Conservation (phyloP, 2,888 invertebrate genomes). For the Nomada fabriciana region DNA sequence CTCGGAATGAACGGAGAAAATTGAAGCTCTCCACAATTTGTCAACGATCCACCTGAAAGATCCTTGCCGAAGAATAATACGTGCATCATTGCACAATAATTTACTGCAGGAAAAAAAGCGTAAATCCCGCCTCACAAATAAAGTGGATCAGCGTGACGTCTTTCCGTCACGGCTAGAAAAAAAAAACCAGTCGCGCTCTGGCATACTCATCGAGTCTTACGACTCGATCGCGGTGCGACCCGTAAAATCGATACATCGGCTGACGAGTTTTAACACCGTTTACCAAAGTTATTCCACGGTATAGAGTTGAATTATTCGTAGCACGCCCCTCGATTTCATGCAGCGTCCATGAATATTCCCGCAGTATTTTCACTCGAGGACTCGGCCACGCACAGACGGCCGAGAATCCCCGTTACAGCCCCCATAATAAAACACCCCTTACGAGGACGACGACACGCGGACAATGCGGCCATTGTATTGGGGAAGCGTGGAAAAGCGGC, state of each 20-base stretch:
- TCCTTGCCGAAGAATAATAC: not conserved
- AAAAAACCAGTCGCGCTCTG: not conserved
- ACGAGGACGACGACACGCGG: constrained; percentile 62
- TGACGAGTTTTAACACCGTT: constrained; percentile 63
- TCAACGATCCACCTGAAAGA: too few species aligned
- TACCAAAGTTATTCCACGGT: constrained; percentile 57
- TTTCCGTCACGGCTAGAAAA: not conserved
- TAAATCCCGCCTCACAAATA: not conserved
- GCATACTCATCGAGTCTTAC: constrained; percentile 18
- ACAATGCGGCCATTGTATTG: constrained; percentile 79
- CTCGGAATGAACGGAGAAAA: too few species aligned
- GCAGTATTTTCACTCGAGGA: constrained; percentile 58
- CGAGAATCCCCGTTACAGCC: constrained; percentile 65
- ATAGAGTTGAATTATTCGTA: constrained; percentile 65
- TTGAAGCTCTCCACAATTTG: too few species aligned
- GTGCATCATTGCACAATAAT: not conserved
- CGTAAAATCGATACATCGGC: constrained; percentile 51
- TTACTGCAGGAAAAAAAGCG: not conserved
- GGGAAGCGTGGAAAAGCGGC: constrained; percentile 75
- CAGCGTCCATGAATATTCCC: constrained; percentile 65
- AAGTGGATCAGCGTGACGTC: not conserved
- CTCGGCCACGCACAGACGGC: constrained; percentile 58
- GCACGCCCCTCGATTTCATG: constrained; percentile 73
- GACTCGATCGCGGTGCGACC: not conserved
- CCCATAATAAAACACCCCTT: constrained; percentile 83